A percentile compares a stretch with the other conserved stretches of the same genome.
These are phyloP conservation scores for Rhinella marina DNA, from an alignment of 2,797 vertebrate species.

Conservation along the genomic window DNA sequence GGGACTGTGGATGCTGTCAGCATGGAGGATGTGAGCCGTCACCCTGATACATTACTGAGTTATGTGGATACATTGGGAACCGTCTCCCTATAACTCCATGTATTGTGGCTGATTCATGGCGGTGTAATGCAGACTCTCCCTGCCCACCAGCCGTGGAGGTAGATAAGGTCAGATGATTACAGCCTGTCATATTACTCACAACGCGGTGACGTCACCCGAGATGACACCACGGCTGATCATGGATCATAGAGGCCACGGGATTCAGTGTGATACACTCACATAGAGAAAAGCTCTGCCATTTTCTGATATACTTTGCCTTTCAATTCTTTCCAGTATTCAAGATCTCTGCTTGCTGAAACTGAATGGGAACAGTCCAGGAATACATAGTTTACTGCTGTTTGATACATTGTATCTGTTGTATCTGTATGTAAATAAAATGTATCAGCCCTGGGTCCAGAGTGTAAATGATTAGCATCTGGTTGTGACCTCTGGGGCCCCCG, in stretches of 20 bases:
- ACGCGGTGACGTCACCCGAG: background rate
- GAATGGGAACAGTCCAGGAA: too few relatives aligned
- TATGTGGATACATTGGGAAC: background rate
- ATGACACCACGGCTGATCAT: background rate
- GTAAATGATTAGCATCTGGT: too few relatives aligned
- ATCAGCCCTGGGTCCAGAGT: too few relatives aligned
- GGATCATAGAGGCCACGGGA: background rate
- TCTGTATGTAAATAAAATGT: too few relatives aligned
- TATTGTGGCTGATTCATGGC: conserved; percentile 28
- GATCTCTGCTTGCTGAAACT: too few relatives aligned
- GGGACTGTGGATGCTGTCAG: background rate
- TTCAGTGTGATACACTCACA: background rate
- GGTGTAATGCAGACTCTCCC: background rate
- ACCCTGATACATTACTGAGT: background rate
- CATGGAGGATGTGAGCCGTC: background rate
- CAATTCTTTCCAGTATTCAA: too few relatives aligned
- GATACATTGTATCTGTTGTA: too few relatives aligned
- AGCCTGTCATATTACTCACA: conserved; percentile 9
- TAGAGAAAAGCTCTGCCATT: background rate
- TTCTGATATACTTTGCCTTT: background rate
- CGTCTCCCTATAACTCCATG: conserved; percentile 15
- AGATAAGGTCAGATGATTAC: conserved; percentile 32
- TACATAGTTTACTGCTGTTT: too few relatives aligned
- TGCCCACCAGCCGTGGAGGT: background rate
- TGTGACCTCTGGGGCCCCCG: too few relatives aligned